Evolutionary conservation across 2,113 vertebrate genomes (phyloP).

Genomic region (Cygnus atratus): DNA sequence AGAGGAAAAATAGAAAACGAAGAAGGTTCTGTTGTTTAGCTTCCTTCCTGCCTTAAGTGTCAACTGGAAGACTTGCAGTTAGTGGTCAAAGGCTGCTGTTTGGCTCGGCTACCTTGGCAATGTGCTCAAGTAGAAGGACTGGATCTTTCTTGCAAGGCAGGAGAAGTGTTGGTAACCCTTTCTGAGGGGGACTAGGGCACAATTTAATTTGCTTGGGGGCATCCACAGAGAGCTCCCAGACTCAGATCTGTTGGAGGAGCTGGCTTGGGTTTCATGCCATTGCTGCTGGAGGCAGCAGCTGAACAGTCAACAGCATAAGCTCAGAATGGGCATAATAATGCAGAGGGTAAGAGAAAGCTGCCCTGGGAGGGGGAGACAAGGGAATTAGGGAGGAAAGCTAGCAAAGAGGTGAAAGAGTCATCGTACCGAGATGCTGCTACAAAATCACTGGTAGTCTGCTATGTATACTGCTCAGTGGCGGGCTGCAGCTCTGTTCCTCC

Average conservation of each 20-base stretch:
- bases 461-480: rapidly evolving
- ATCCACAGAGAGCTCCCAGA: neutral
- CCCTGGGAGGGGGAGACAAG: too few species aligned
- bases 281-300: neutral
- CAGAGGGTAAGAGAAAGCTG: neutral
- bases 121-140: neutral
- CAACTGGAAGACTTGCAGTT: neutral
- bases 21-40: neutral
- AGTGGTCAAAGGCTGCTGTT: neutral
- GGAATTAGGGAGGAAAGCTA: neutral
- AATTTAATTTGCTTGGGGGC: neutral
- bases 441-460: neutral
- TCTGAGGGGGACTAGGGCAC: neutral
- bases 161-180: neutral
- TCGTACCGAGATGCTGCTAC: neutral
- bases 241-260: rapidly evolving
- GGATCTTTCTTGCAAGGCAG: neutral
- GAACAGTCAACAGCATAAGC: neutral
- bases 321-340: neutral
- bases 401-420: neutral
- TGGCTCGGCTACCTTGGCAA: neutral
- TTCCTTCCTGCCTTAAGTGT: neutral
- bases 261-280: neutral
- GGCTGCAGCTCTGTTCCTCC: neutral
- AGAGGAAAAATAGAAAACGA: neutral